These are phyloP conservation scores for Melanchra persicariae DNA, from an alignment of 2,888 invertebrate genomes.

Conservation along the genomic window DNA sequence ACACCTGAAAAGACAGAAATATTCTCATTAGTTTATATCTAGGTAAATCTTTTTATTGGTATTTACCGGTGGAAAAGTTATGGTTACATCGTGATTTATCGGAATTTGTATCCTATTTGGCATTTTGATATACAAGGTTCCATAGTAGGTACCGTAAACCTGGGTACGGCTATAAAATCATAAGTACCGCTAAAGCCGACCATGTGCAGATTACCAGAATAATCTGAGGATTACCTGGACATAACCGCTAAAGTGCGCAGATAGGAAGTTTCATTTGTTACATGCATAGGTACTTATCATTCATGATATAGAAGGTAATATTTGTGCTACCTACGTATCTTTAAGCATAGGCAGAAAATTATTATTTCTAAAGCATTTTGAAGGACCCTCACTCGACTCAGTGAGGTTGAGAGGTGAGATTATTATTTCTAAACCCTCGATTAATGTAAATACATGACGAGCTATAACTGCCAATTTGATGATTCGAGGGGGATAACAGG, in stretches of 20 bases:
- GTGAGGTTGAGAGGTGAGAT: no score
- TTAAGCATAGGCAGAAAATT: background rate
- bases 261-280: constrained; percentile 11
- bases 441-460: no score
- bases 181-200: background rate
- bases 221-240: constrained; percentile 2
- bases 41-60: background rate
- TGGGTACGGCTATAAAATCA: constrained; percentile 17
- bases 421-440: no score
- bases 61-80: background rate
- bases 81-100: background rate
- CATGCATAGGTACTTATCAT: no score
- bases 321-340: no score
- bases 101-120: background rate
- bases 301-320: background rate
- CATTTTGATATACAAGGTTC: background rate
- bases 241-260: background rate
- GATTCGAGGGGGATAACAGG: no score
- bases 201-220: constrained; percentile 8
- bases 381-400: no score
- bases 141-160: background rate
- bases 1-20: constrained; percentile 51
- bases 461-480: no score
- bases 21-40: background rate
- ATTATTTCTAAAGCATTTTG: no score